Evolutionary conservation across 2,113 vertebrate genomes (phyloP), one percentile per base, ranked within the genome.

Genomic region (Xiphophorus maculatus): DNA sequence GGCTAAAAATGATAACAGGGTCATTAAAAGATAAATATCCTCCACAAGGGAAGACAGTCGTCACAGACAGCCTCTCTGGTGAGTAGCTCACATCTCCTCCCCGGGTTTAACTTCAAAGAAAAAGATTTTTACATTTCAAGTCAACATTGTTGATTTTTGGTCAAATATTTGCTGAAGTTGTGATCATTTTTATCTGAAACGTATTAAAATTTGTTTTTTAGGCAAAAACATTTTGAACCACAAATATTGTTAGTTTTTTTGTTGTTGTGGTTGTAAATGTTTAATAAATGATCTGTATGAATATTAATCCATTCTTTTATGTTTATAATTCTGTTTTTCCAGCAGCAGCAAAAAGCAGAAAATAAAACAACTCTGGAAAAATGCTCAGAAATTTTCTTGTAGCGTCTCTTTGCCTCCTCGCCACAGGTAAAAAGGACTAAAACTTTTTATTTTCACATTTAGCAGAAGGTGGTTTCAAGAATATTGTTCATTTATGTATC

Each of bases 41-140:
- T 19, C n/a, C 11, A 14, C 62, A 0, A 74, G 27, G 33, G 28
- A 51, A 48, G 63, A 28, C n/a, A 80, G 28, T n/a, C 5, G 60
- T 82, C 29, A 25, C 1, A 62, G n/a, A 40, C 64, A 82, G 19
- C 37, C 61, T 51, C n/a, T 28, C 72, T 81, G 85, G 89, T 89
- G 37, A 84, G 89, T 72, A 4, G 27, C 62, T 1, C 33, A 13
- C 19, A 71, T 75, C 0, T 68, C 17, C 28, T 75, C 54, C 3
- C 33, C 1, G 17, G 0, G 65, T 29, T 17, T 62, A 48, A 40
- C 7, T 28, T 3, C 13, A 40, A 2, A 66, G 11, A 10, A 14
- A 54, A 42, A 28, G 27, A 17, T 67, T 44, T 66, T 40, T 4
- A 27, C 2, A 6, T 27, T 27, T 66, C 15, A 63, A 40, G 25